Percentiles rank a stretch among this genome's conserved stretches.
These are phyloP conservation scores for Corvus hawaiiensis DNA, from an alignment of 2,113 vertebrate genomes.

Conservation along the genomic window DNA sequence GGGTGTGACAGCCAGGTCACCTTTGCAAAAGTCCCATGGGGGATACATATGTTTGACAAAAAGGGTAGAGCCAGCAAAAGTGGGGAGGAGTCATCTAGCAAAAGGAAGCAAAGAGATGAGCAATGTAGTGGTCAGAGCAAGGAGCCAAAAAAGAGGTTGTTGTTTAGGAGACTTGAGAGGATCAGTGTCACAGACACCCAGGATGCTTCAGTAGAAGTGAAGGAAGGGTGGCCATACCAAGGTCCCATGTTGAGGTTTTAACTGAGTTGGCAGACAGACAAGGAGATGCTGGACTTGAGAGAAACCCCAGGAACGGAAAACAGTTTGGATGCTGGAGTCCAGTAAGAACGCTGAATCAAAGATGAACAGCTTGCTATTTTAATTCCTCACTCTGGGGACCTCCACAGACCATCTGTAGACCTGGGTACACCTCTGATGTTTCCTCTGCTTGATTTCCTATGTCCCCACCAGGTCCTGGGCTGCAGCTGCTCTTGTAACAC, in stretches of 20 bases:
- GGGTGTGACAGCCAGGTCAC: not conserved
- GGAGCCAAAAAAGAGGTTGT: not conserved
- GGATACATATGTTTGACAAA: not conserved
- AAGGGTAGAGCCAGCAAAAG: not conserved
- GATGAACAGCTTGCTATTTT: not conserved
- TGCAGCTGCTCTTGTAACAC: not conserved
- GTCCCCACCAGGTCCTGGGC: not conserved
- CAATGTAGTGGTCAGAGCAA: not conserved
- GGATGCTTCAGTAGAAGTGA: not conserved
- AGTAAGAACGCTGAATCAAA: not conserved
- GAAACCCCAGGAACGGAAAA: not conserved
- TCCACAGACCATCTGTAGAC: not conserved
- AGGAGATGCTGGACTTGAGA: not conserved
- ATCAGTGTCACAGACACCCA: not conserved
- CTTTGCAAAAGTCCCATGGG: not conserved
- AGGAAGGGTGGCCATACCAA: not conserved
- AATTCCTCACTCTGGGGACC: not conserved
- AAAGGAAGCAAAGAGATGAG: not conserved
- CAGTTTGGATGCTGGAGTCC: not conserved
- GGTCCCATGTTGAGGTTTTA: not conserved
- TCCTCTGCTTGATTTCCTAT: not conserved
- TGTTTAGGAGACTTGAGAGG: not conserved
- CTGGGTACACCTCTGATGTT: not conserved
- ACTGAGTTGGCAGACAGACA: not conserved
- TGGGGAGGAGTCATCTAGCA: not conserved